phyloP scores from a whole-genome alignment of 2,888 invertebrate genomes.

The Eilema caniola region DNA sequence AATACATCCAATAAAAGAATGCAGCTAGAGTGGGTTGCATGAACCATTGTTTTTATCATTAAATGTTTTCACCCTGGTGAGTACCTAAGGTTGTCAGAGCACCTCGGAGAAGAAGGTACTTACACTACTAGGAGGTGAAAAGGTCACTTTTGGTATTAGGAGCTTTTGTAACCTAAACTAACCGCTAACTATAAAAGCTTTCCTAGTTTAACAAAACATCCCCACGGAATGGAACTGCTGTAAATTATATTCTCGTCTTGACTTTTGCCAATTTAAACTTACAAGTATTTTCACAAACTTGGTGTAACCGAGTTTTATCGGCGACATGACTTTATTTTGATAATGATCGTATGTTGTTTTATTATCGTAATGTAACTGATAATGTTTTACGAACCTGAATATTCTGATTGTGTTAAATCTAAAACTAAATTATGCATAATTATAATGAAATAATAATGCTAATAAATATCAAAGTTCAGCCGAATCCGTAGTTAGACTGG shows the following conservation, averaged over 20 bases:
- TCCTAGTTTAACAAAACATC: neutral
- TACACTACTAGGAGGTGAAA: neutral
- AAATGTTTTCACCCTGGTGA: neutral
- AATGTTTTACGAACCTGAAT: constrained; percentile 2
- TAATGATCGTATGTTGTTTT: constrained; percentile 13
- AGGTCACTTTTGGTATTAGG: neutral
- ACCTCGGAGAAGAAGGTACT: neutral
- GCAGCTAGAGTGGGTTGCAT: neutral
- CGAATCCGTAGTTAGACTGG: too few species aligned
- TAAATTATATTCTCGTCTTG: neutral
- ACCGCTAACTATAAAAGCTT: neutral
- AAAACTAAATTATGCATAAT: neutral
- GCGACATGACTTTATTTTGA: constrained; percentile 7
- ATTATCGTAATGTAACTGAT: constrained; percentile 1
- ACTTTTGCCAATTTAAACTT: neutral
- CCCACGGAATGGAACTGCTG: neutral
- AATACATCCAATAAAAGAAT: too few species aligned
- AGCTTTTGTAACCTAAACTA: neutral
- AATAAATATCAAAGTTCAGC: too few species aligned
- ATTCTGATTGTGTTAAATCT: constrained; percentile 1
- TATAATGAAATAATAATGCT: too few species aligned
- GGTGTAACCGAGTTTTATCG: constrained; percentile 3
- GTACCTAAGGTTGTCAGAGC: neutral
- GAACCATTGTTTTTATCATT: neutral
- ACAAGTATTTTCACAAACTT: neutral